Base-by-base conservation (phyloP, 2,888 invertebrate species). In the Rhimphoctona megacephalus region DNA sequence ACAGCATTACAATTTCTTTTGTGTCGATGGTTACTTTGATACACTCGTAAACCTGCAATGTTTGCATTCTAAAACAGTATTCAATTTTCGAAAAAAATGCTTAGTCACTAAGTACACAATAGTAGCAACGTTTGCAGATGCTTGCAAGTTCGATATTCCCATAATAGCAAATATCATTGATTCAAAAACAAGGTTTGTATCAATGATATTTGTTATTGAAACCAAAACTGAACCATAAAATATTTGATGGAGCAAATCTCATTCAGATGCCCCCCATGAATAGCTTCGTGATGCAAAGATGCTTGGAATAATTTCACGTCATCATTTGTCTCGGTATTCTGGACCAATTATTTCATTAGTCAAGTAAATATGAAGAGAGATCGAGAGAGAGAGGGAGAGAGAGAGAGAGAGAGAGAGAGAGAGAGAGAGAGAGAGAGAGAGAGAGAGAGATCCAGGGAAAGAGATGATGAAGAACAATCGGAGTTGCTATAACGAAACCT, bases 321-420 rank as follows among this genome's bases (percentile, higher is more conserved):
- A 46, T 39, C 43, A 67, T 67, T 81, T 70, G 30, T 64, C 52
- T 22, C 76, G 54, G 83, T 30, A 52, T 54, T 80, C 67, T 83
- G 82, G 25, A 19, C 25, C 78, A 73, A 84, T 80, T 77, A 78
- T 83, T 83, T 72, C 72, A 72, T 83, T 83, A 72, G 64, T 77
- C 39, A 70, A 61, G 46, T 61, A 70, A 19, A 77, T 70, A 70
- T 83, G 46, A 66, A 57, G 81, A 72, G 43, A 66, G 57, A 57
- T 43, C 52, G 69, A 54, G 30, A 67, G 11, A 76, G 19, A 54
- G 39, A 33, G n/a, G 67, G 73, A 73, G 43, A 81, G 43, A 69
- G 72, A 66, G 52, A 74, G 49, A 69, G 11, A 46, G 22, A 8
- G 46, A 3, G 46, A 46, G 36, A 36, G 36, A 6, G 69, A 57